Evolutionary conservation across 2,113 vertebrate genomes (phyloP).

Genomic region (Syngnathoides biaculeatus): DNA sequence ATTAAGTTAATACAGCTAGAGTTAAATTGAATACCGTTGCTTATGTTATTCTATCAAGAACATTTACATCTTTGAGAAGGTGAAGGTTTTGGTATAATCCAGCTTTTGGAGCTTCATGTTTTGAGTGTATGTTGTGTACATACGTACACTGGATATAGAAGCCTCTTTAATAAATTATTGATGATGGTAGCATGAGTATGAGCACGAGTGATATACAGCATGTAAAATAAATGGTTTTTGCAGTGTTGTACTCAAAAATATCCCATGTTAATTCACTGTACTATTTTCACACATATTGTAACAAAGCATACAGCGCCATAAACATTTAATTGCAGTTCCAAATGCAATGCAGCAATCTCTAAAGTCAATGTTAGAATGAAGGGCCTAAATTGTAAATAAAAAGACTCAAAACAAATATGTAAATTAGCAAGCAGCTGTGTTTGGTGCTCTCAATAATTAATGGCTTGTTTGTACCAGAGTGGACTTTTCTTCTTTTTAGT

Average conservation of each 20-base stretch:
- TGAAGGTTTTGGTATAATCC: no score
- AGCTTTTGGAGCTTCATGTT: no score
- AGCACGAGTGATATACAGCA: no score
- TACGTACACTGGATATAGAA: no score
- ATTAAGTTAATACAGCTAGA: no score
- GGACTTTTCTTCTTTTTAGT: constrained; percentile 42
- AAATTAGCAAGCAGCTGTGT: constrained; percentile 59
- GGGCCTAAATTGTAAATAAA: constrained; percentile 63
- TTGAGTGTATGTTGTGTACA: no score
- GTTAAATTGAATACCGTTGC: no score
- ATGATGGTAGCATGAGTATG: no score
- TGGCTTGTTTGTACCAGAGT: constrained; percentile 59
- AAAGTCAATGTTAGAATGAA: constrained; percentile 27
- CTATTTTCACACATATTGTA: neutral
- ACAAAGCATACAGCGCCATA: neutral
- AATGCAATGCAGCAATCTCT: constrained; percentile 18
- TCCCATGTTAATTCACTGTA: neutral
- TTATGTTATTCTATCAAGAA: no score
- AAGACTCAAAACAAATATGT: constrained; percentile 52
- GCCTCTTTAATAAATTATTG: no score
- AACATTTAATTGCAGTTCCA: constrained; percentile 14
- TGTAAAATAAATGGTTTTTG: no score
- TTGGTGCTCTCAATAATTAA: constrained; percentile 67
- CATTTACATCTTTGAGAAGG: no score
- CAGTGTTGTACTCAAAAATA: neutral